A percentile compares a stretch with the other conserved stretches of the same genome.
Evolutionary conservation across 2,797 vertebrate genomes (phyloP).

Genomic region (Rhynchotus rufescens): DNA sequence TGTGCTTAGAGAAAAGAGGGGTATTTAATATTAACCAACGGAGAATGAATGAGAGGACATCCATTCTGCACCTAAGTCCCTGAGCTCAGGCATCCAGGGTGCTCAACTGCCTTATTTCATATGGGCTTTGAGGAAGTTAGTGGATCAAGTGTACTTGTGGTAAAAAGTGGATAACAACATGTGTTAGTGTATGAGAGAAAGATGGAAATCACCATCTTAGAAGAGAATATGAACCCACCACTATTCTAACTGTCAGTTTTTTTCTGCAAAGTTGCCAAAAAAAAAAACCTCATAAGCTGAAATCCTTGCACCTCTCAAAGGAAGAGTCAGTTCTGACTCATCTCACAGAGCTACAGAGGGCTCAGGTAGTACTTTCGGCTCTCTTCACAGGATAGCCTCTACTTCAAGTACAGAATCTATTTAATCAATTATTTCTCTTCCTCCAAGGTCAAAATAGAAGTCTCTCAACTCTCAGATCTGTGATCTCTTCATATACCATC

Average conservation of each 20-base stretch:
- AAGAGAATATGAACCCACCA: neutral
- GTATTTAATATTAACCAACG: neutral
- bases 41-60: neutral
- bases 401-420: neutral
- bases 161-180: neutral
- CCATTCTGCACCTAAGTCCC: neutral
- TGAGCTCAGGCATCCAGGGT: neutral
- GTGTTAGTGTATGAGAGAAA: rapidly evolving
- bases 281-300: neutral
- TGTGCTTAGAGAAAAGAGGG: neutral
- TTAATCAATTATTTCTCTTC: neutral
- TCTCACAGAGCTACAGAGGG: rapidly evolving
- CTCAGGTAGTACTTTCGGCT: neutral
- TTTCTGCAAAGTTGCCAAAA: neutral
- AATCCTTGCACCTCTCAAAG: neutral
- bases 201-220: neutral
- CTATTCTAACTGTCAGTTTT: neutral
- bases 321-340: neutral
- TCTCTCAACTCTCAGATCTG: neutral
- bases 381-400: neutral
- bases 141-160: neutral
- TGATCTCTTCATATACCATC: neutral
- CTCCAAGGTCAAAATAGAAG: neutral
- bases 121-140: neutral
- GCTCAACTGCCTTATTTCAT: neutral